These are phyloP conservation scores for Liodrosophila aerea DNA, from an alignment of 2,888 invertebrate species.

Conservation along the genomic window DNA sequence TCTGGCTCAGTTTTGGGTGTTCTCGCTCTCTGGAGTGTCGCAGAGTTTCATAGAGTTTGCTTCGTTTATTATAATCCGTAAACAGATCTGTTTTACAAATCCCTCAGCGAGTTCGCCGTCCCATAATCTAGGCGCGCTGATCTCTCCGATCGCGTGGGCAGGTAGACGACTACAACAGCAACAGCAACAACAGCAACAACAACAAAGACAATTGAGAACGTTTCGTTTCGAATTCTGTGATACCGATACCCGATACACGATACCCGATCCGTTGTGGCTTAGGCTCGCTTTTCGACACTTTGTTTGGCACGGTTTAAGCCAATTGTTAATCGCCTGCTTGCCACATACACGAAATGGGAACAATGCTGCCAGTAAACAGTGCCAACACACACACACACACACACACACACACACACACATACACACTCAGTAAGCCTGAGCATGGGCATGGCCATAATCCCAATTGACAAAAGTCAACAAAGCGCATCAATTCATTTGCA, in stretches of 20 bases:
- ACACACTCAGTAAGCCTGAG: slow-evolving; percentile 3
- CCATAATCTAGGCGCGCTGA: slow-evolving; percentile 57
- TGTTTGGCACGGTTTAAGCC: slow-evolving; percentile 76
- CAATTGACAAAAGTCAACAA: slow-evolving; percentile 80
- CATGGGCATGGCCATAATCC: slow-evolving; percentile 65
- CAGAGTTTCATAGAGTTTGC: slow-evolving; percentile 10
- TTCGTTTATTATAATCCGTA: slow-evolving; percentile 74
- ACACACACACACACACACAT: too few species aligned
- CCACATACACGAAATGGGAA: too few species aligned
- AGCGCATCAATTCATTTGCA: slow-evolving; percentile 79
- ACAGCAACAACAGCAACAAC: slow-evolving; percentile 10
- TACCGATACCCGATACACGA: slow-evolving; percentile 31
- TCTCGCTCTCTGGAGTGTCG: slow-evolving; percentile 1
- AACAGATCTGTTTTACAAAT: slow-evolving; percentile 76
- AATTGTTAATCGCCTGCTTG: slow-evolving; percentile 74
- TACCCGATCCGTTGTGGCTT: slow-evolving; percentile 54
- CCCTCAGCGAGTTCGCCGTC: slow-evolving; percentile 49
- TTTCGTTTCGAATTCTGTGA: slow-evolving; percentile 26
- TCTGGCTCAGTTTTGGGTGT: slow-evolving; percentile 1
- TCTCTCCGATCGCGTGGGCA: slow-evolving; percentile 63
- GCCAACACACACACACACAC: too few species aligned
- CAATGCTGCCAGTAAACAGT: too few species aligned
- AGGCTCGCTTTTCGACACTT: slow-evolving; percentile 78
- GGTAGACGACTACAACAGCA: slow-evolving; percentile 38
- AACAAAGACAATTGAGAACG: slow-evolving; percentile 25